These are phyloP conservation scores for Barypeithes pellucidus DNA, from an alignment of 2,888 invertebrate genomes.

Conservation along the genomic window DNA sequence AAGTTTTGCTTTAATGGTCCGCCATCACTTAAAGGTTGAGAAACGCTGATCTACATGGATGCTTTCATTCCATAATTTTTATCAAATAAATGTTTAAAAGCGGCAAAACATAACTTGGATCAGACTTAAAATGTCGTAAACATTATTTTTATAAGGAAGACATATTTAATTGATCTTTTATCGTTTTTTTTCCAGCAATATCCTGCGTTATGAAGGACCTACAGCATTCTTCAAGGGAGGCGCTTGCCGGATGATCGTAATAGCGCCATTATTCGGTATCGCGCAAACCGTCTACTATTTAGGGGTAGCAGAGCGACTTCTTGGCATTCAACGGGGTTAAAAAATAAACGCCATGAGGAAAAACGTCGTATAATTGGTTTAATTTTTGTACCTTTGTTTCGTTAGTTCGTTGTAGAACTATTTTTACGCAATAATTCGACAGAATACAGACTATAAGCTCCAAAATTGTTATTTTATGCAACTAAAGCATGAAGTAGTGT, in stretches of 20 bases:
- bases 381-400: conserved; percentile 23
- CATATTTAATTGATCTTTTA: background rate
- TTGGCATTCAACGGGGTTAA: conserved; percentile 70
- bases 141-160: too few species aligned
- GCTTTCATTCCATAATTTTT: too few species aligned
- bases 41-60: too few species aligned
- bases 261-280: conserved; percentile 98
- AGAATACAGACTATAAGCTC: background rate
- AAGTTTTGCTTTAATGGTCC: too few species aligned
- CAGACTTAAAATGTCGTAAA: too few species aligned
- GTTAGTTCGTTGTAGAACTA: conserved; percentile 53
- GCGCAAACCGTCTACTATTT: conserved; percentile 98
- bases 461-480: background rate
- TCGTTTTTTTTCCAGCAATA: conserved; percentile 78
- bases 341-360: background rate
- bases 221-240: conserved; percentile 98
- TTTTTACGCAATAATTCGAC: background rate
- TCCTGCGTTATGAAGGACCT: conserved; percentile 90
- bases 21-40: too few species aligned
- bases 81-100: too few species aligned
- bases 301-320: conserved; percentile 90
- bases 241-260: conserved; percentile 97
- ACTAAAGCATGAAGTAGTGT: background rate
- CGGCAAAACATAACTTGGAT: too few species aligned
- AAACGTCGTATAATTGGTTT: conserved; percentile 12